A percentile compares a stretch with the other conserved stretches of the same genome.
phyloP scores from a whole-genome alignment of 2,888 invertebrate genomes.

The Tinea pellionella region DNA sequence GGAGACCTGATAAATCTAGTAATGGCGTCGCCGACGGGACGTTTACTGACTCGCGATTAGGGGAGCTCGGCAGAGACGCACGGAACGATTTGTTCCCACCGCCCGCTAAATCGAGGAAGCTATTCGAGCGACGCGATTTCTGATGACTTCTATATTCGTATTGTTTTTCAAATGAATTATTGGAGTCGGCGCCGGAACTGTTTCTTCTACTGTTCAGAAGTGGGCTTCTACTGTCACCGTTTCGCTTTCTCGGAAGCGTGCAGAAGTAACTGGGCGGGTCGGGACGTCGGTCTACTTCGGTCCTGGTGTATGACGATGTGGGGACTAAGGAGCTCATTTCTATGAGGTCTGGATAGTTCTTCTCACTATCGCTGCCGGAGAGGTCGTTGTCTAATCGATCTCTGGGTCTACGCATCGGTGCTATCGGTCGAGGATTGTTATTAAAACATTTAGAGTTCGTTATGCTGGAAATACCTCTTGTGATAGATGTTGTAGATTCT shows the following conservation, averaged over 20 bases:
- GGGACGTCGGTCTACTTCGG: slow-evolving; percentile 34
- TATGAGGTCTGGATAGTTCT: slow-evolving; percentile 68
- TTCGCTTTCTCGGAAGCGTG: slow-evolving; percentile 73
- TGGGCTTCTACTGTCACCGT: slow-evolving; percentile 80
- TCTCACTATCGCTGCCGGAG: slow-evolving; percentile 61
- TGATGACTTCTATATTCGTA: slow-evolving; percentile 33
- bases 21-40: slow-evolving; percentile 72
- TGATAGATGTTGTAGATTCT: slow-evolving; percentile 54
- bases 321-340: slow-evolving; percentile 58
- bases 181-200: slow-evolving; percentile 77
- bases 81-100: slow-evolving; percentile 51
- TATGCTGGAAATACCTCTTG: background rate
- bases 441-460: slow-evolving; percentile 36
- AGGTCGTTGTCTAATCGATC: slow-evolving; percentile 60
- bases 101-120: slow-evolving; percentile 75
- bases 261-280: slow-evolving; percentile 67
- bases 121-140: slow-evolving; percentile 71
- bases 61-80: slow-evolving; percentile 75
- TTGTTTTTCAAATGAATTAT: slow-evolving; percentile 47
- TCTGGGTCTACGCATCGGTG: slow-evolving; percentile 35
- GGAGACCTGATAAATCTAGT: slow-evolving; percentile 69
- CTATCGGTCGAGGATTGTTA: slow-evolving; percentile 44
- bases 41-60: slow-evolving; percentile 60
- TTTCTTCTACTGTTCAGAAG: slow-evolving; percentile 78
- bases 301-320: slow-evolving; percentile 47